Evolutionary conservation across 1,140 invertebrate genomes (phyloP).

Genomic region (Aradophagus sp.): DNA sequence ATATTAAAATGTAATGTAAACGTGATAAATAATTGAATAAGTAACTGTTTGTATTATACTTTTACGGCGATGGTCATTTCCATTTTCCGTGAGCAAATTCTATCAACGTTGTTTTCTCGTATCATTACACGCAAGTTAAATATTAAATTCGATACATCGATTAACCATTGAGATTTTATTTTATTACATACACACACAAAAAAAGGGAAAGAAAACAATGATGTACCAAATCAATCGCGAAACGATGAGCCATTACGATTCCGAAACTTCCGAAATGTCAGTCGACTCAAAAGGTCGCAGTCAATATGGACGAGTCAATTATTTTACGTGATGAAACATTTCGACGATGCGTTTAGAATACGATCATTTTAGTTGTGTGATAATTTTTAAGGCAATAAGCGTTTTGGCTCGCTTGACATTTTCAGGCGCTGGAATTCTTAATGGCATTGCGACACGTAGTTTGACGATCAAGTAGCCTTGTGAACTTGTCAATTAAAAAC

Average conservation of each 20-base stretch:
- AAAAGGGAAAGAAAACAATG: too few relatives aligned
- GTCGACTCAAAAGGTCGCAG: constrained; percentile 15
- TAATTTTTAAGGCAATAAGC: not conserved
- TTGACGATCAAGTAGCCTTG: constrained; percentile 52
- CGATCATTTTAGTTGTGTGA: not conserved
- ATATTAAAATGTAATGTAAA: constrained; percentile 31
- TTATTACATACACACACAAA: too few relatives aligned
- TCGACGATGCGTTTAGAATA: not conserved
- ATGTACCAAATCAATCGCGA: constrained; percentile 9
- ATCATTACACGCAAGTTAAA: constrained; percentile 16
- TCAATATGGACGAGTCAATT: constrained; percentile 40
- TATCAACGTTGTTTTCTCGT: constrained; percentile 8
- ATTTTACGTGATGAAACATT: constrained; percentile 15
- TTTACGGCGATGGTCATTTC: constrained; percentile 21
- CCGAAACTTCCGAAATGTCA: constrained; percentile 5
- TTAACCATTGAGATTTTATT: constrained; percentile 17
- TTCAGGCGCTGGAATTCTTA: constrained; percentile 15
- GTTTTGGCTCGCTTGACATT: constrained; percentile 17
- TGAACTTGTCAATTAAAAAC: constrained; percentile 56
- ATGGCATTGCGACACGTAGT: constrained; percentile 12
- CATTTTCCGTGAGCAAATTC: constrained; percentile 23
- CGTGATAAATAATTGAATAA: constrained; percentile 27
- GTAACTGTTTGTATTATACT: constrained; percentile 29
- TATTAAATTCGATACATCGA: constrained; percentile 27
- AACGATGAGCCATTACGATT: constrained; percentile 5